Percentiles rank a stretch among this genome's conserved stretches.
phyloP scores from a whole-genome alignment of 1,140 invertebrate species.

The Trichonephila inaurata region DNA sequence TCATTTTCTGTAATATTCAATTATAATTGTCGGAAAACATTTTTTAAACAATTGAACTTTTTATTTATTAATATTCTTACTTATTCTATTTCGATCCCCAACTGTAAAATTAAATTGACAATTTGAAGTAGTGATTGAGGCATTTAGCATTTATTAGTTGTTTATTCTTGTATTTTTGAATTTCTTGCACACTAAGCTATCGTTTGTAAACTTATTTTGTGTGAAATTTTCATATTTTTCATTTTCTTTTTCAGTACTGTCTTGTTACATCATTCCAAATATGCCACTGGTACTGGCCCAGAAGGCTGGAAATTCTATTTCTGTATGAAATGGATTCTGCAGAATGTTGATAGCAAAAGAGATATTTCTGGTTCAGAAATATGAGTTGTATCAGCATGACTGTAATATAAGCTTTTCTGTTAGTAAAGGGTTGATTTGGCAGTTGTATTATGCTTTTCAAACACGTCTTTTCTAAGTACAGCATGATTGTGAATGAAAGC shows the following conservation, averaged over 20 bases:
- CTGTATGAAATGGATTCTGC: background rate
- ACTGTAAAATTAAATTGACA: no score
- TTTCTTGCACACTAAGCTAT: no score
- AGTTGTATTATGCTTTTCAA: background rate
- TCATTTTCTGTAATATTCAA: no score
- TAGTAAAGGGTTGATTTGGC: conserved; percentile 67
- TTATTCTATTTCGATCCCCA: no score
- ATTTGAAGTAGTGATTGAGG: no score
- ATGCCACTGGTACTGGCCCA: background rate
- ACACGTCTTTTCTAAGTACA: background rate
- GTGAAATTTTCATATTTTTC: background rate
- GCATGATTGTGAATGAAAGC: background rate
- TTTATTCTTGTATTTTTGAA: no score
- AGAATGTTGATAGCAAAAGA: background rate
- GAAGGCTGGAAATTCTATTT: background rate
- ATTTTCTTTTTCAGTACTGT: background rate
- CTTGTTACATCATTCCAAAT: background rate
- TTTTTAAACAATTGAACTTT: no score
- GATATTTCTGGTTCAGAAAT: background rate
- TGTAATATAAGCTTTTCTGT: background rate
- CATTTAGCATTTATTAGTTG: no score
- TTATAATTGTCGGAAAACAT: no score
- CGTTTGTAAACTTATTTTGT: no score
- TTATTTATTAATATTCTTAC: no score
- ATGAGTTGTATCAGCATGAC: background rate